Base-by-base conservation (phyloP, 2,113 vertebrate species). In the Danionella cerebrum region DNA sequence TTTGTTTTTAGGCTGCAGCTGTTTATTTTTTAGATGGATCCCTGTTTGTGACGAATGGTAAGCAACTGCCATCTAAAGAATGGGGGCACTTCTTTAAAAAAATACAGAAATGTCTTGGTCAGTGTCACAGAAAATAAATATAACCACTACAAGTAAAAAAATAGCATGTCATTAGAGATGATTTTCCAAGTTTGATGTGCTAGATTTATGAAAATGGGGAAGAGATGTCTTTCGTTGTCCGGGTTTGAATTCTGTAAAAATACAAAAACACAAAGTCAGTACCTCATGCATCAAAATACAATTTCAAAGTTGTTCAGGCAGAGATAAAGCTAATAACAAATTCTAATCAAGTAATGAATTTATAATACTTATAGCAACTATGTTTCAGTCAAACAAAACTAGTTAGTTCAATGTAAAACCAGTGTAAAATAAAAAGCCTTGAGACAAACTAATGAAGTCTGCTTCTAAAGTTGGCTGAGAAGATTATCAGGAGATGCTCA, bases 191-290 rank as follows among this genome's bases (percentile, higher is more conserved):
- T n/a, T 53, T 19, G 42, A 80, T 70, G 75, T 69, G 70, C 71
- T 74, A 45, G 42, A 33, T 64, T 48, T 64, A 14, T 64, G 18
- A 27, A 64, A 57, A 51, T 9, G 41, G 44, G 18, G 57, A 53
- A 5, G 21, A 22, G 21, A 88, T 68, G 89, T 87, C 79, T 84
- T 89, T 76, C 86, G 84, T 85, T 81, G 81, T 81, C 88, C 85
- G 71, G 60, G 80, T 78, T 86, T 87, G 73, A 87, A 73, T 75
- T 89, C 85, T 88, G 83, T 0, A 1, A 27, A 8, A 27, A 29
- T 10, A 39, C 62, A 71, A 65, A 2, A 0, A 51, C 50, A 36
- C 51, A 2, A 29, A 57, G 10, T 57, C 21, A 36, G 25, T 31
- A 33, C 4, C 7, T 53, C 31, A 31, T 18, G 16, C 4, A 53